phyloP scores from a whole-genome alignment of 1,140 invertebrate species.

The Anagrus nilaparvatae region DNA sequence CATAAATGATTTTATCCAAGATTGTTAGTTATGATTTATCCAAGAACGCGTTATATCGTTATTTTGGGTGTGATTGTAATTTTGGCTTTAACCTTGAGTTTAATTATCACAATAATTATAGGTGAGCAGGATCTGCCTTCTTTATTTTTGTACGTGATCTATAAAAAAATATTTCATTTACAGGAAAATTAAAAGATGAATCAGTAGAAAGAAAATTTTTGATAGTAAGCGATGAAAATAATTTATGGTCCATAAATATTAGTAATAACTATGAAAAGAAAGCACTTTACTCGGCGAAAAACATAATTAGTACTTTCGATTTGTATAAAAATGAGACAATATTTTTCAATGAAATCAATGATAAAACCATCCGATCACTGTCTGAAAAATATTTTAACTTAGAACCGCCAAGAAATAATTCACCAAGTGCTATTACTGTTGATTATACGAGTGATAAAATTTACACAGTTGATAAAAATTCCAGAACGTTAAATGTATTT shows the following conservation, averaged over 20 bases:
- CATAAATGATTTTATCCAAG: too few species aligned
- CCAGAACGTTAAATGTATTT: background rate
- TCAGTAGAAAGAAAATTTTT: too few species aligned
- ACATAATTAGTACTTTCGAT: background rate
- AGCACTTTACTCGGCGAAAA: background rate
- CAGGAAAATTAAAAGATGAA: too few species aligned
- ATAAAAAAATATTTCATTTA: too few species aligned
- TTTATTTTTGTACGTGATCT: too few species aligned
- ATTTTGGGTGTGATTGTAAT: too few species aligned
- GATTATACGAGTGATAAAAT: conserved; percentile 1
- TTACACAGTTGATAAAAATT: conserved; percentile 1
- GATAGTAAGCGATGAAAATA: conserved; percentile 5
- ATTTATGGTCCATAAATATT: conserved; percentile 4
- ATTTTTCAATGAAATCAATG: background rate
- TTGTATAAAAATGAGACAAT: background rate
- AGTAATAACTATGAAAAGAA: background rate
- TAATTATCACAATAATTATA: too few species aligned
- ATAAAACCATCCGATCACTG: background rate
- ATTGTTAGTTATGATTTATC: too few species aligned
- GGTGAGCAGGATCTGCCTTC: too few species aligned
- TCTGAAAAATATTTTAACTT: conserved; percentile 1
- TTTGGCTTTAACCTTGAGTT: too few species aligned
- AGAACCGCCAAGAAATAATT: background rate
- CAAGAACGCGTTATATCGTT: too few species aligned
- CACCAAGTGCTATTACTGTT: background rate